Percentiles rank a stretch among this genome's conserved stretches.
Evolutionary conservation across 2,797 vertebrate species (phyloP).

Genomic region (Gouania willdenowi): DNA sequence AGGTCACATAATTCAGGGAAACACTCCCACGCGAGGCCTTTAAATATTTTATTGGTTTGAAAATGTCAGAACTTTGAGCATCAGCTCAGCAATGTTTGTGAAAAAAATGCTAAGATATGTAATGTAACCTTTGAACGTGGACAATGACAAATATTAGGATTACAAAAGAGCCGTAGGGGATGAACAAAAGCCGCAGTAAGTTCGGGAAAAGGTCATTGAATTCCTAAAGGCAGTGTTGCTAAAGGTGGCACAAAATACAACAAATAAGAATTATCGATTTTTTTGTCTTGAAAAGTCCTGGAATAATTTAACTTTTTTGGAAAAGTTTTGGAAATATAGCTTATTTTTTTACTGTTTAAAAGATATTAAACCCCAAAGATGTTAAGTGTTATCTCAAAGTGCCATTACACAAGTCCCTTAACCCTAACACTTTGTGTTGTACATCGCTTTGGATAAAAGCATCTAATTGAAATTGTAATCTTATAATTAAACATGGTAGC

Average conservation of each 20-base stretch:
- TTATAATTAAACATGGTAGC: too few relatives aligned
- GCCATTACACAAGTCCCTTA: too few relatives aligned
- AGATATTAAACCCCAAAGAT: too few relatives aligned
- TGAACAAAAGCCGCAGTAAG: constrained; percentile 39
- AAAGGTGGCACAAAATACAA: neutral
- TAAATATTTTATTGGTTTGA: constrained; percentile 13
- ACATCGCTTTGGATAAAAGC: too few relatives aligned
- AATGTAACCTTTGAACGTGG: constrained; percentile 57
- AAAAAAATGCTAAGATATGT: constrained; percentile 49
- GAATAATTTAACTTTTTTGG: too few relatives aligned
- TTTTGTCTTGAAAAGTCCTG: too few relatives aligned
- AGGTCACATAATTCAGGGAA: constrained; percentile 13
- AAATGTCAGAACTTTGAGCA: constrained; percentile 19
- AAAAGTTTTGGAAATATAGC: too few relatives aligned
- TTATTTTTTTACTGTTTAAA: too few relatives aligned
- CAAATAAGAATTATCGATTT: too few relatives aligned
- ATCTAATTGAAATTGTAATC: too few relatives aligned
- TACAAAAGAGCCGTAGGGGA: constrained; percentile 27
- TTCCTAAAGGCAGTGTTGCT: constrained; percentile 24
- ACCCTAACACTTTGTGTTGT: too few relatives aligned
- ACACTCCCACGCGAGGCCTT: neutral
- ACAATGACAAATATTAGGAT: constrained; percentile 62
- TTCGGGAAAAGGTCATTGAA: constrained; percentile 43
- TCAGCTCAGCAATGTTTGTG: constrained; percentile 16
- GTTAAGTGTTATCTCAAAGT: too few relatives aligned